phyloP scores from a whole-genome alignment of 2,888 invertebrate species.

The Pachymerium ferrugineum region DNA sequence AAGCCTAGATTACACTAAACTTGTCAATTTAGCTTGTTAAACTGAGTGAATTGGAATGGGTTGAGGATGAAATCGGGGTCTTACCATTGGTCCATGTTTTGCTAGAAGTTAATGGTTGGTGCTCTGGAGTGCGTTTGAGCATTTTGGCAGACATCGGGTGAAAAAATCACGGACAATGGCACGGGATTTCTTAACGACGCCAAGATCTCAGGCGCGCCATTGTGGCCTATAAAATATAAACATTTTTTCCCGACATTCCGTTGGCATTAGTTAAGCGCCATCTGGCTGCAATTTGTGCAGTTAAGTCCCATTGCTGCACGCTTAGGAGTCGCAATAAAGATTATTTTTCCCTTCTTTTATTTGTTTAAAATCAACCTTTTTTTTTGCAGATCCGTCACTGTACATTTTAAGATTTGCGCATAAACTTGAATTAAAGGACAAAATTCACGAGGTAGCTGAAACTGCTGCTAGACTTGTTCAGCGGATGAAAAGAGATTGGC shows the following conservation, averaged over 20 bases:
- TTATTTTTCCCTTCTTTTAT: background rate
- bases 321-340: background rate
- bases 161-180: background rate
- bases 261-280: background rate
- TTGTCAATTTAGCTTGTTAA: background rate
- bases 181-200: background rate
- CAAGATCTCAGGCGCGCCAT: background rate
- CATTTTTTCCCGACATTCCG: conserved; percentile 1
- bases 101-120: conserved; percentile 20
- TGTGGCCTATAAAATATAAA: background rate
- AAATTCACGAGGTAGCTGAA: conserved; percentile 90
- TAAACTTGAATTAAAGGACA: conserved; percentile 82
- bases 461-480: conserved; percentile 90
- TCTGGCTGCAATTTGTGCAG: background rate
- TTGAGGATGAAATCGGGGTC: background rate
- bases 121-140: conserved; percentile 33
- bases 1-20: background rate
- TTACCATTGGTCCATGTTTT: conserved; percentile 32
- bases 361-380: conserved; percentile 6
- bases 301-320: background rate
- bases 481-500: conserved; percentile 96
- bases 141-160: conserved; percentile 31
- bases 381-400: conserved; percentile 75
- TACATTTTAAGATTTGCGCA: conserved; percentile 93
- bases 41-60: background rate